Evolutionary conservation across 2,888 invertebrate genomes (phyloP).

Genomic region (Coronaproctus castanopsis): DNA sequence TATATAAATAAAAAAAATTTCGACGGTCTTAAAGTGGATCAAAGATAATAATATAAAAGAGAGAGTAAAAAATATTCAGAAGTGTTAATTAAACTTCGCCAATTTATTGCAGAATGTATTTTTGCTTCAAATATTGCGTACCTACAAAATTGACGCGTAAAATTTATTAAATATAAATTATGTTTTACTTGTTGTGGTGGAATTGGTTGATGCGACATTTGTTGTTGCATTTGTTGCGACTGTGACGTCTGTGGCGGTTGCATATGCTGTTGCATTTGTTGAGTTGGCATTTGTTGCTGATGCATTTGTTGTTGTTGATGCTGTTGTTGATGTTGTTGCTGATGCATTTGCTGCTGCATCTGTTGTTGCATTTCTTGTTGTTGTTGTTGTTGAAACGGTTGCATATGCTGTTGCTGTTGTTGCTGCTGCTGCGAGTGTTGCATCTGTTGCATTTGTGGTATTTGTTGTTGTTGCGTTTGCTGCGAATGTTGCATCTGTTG

Average conservation of each 20-base stretch:
- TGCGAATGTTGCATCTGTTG: conserved; percentile 21
- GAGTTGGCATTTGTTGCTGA: neutral
- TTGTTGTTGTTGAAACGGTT: conserved; percentile 22
- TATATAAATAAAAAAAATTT: no score
- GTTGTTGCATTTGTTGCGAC: conserved; percentile 31
- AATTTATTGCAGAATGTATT: no score
- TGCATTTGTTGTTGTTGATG: conserved; percentile 29
- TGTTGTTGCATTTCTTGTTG: conserved; percentile 8
- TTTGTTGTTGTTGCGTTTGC: conserved; percentile 16
- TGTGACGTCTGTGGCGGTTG: conserved; percentile 24
- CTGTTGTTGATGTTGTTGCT: conserved; percentile 31
- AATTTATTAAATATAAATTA: no score
- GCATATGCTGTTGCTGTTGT: conserved; percentile 21
- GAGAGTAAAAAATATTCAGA: no score
- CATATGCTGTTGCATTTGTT: conserved; percentile 25
- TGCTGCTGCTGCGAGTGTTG: conserved; percentile 21
- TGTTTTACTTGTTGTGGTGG: conserved; percentile 3
- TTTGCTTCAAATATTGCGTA: no score
- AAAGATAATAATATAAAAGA: no score
- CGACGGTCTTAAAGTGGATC: no score
- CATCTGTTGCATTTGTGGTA: conserved; percentile 22
- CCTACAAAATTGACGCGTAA: no score
- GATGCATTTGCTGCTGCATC: conserved; percentile 32
- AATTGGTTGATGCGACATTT: conserved; percentile 26
- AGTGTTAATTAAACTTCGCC: no score